A percentile compares a stretch with the other conserved stretches of the same genome.
phyloP scores from a whole-genome alignment of 2,113 vertebrate species.

The Phasianus colchicus region DNA sequence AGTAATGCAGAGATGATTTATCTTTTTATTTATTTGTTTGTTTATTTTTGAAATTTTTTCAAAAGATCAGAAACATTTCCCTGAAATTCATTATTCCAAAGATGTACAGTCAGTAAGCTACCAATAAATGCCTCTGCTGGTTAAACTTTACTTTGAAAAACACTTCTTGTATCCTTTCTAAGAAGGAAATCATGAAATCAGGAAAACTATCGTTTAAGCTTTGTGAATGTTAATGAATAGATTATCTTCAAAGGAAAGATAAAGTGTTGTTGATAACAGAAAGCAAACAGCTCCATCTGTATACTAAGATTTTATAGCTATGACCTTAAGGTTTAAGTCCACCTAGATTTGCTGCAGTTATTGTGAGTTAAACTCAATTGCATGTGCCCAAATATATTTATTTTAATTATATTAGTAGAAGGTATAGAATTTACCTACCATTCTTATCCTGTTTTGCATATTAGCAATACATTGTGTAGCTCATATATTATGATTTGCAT shows the following conservation, averaged over 20 bases:
- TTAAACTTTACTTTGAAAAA: neutral
- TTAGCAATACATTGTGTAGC: neutral
- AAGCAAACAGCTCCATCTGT: neutral
- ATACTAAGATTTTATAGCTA: neutral
- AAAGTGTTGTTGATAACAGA: constrained; percentile 9
- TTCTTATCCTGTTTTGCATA: neutral
- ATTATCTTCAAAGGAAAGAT: constrained; percentile 25
- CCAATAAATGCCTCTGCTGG: neutral
- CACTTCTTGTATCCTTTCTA: neutral
- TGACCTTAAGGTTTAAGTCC: neutral
- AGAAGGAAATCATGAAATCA: neutral
- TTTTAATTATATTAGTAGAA: neutral
- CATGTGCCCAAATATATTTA: neutral
- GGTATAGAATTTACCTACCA: neutral
- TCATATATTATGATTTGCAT: neutral
- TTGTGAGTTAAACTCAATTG: neutral
- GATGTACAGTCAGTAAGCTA: neutral
- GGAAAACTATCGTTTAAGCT: neutral
- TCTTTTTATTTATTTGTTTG: neutral
- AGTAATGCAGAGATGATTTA: neutral
- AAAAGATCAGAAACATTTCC: neutral
- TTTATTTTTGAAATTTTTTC: neutral
- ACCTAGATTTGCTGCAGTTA: neutral
- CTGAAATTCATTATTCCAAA: neutral
- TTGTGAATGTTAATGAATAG: neutral